These are phyloP conservation scores for Diploptera punctata DNA, from an alignment of 2,888 invertebrate species.

Conservation along the genomic window DNA sequence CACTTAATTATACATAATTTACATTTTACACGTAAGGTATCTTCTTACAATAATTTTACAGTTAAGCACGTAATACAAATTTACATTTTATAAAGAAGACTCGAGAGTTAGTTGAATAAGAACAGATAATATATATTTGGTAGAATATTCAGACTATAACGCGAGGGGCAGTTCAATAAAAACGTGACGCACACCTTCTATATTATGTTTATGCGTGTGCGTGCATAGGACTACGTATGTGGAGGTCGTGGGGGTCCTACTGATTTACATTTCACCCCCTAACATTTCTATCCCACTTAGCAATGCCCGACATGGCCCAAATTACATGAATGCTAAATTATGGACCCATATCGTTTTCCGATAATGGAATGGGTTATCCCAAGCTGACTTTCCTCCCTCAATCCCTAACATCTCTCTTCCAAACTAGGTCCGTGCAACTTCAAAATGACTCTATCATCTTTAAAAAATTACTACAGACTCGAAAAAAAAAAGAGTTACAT, in stretches of 20 bases:
- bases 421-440: background rate
- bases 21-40: too few species aligned
- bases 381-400: background rate
- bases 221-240: background rate
- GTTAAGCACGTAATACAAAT: too few species aligned
- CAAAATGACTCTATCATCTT: conserved; percentile 6
- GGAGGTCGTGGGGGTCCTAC: background rate
- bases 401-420: too few species aligned
- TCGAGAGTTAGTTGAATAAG: too few species aligned
- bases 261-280: conserved; percentile 17
- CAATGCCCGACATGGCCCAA: conserved; percentile 30
- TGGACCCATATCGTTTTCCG: conserved; percentile 39
- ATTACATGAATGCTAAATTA: conserved; percentile 39
- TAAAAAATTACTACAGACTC: background rate
- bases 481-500: too few species aligned
- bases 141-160: too few species aligned
- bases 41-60: too few species aligned
- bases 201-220: background rate
- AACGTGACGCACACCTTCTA: background rate
- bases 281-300: conserved; percentile 34
- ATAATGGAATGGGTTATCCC: conserved; percentile 35
- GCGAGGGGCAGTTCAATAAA: background rate
- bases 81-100: too few species aligned
- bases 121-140: too few species aligned
- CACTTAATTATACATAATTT: too few species aligned